Base-by-base conservation (phyloP, 1,140 invertebrate species). In the Brachionus calyciflorus region DNA sequence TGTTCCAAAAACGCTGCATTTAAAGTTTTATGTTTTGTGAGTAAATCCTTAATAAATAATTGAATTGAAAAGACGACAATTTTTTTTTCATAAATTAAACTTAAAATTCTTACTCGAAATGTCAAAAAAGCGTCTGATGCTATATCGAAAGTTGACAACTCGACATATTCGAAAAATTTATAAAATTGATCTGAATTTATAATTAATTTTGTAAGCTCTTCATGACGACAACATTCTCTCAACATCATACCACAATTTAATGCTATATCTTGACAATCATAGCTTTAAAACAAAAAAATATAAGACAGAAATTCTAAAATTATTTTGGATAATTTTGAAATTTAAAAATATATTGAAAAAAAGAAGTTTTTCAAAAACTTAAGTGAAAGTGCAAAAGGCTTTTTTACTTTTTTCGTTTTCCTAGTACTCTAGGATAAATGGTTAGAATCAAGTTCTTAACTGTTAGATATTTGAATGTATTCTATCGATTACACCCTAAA, bases 111-210 rank as follows among this genome's bases (percentile, higher is more conserved):
- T 85, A 95, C 94, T 90, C 99, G 99, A 89, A 99, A 99, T 77
- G 97, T 99, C 83, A 96, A 96, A 89, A 99, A 99, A 85, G 96
- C 97, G 91, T 99, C 97, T 79, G 96, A 98, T 83, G 97, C 96
- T 83, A 99, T 99, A 89, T 99, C 97, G 89, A 99, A 99, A 77
- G 96, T 98, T 76, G 96, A 98, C 77, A 98, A 93, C 89, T 99
- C 96, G 81, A 99, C 97, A 87, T 98, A 99, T 87, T 91, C 91
- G 87, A 99, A 99, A 88, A 99, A 99, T 87, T 98, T 94, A 85
- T 96, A 99, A 89, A 99, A 99, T 84, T 98, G 93, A 80, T 96
- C 92, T 69, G 93, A 94, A 85, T 95, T 91, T 78, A 99, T 89
- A 90, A 99, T 94, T 76, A 99, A 96, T 88, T 98, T 98, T 70